phyloP scores from a whole-genome alignment of 2,797 vertebrate species.

The Octomys mimax region DNA sequence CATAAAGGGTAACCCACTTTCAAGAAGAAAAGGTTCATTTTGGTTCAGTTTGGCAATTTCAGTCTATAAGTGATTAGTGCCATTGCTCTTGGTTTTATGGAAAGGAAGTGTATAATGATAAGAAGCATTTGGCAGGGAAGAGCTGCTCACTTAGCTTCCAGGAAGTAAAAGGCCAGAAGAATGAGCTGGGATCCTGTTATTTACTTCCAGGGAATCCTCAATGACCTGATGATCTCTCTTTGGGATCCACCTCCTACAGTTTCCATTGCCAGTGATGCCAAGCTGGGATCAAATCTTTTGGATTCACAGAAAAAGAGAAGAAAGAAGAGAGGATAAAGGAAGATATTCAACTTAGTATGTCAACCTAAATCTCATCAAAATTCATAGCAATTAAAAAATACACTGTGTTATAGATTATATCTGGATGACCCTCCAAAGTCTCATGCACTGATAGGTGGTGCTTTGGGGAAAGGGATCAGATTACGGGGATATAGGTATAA shows the following conservation, averaged over 20 bases:
- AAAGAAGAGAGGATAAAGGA: not conserved
- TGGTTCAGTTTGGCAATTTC: not conserved
- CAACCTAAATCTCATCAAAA: not conserved
- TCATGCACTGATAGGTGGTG: not conserved
- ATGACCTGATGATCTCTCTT: not conserved
- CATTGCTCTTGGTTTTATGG: too few species aligned
- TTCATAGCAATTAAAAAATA: conserved; percentile 44
- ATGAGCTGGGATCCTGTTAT: too few species aligned
- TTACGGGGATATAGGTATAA: not conserved
- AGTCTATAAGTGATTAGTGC: not conserved
- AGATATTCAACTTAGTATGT: not conserved
- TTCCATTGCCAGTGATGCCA: not conserved
- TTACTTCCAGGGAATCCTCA: not conserved
- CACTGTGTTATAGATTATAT: not conserved
- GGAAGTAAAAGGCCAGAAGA: not conserved
- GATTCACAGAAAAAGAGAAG: not conserved
- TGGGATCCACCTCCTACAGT: not conserved
- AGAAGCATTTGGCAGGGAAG: not conserved
- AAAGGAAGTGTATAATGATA: too few species aligned
- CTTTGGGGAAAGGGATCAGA: not conserved
- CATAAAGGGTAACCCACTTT: not conserved
- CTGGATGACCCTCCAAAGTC: not conserved
- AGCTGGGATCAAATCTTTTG: too few species aligned
- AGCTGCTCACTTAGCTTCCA: not conserved
- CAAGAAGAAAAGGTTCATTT: not conserved